phyloP scores from a whole-genome alignment of 2,888 invertebrate species.

The Julus scandinavius region DNA sequence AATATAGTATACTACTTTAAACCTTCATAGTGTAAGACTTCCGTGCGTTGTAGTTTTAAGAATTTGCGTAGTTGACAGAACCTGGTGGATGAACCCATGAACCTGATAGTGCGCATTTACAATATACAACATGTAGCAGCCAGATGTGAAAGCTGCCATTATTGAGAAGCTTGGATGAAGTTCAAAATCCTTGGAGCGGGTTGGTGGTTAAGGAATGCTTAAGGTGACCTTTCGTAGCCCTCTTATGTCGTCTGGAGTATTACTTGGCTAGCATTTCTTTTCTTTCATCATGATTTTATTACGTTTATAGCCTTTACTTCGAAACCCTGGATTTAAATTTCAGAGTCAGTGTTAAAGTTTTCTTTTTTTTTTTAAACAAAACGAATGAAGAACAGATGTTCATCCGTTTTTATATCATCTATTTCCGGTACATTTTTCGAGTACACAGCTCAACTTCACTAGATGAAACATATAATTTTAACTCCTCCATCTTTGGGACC shows the following conservation, averaged over 20 bases:
- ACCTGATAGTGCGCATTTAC: constrained; percentile 5
- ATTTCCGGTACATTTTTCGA: neutral
- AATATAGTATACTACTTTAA: too few relatives aligned
- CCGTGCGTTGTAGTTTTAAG: too few relatives aligned
- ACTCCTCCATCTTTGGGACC: neutral
- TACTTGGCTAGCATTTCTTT: neutral
- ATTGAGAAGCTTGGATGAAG: neutral
- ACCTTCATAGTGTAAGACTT: too few relatives aligned
- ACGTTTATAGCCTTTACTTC: constrained; percentile 9
- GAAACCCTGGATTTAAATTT: constrained; percentile 11
- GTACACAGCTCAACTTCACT: neutral
- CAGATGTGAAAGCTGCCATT: neutral
- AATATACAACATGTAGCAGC: neutral
- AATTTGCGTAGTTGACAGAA: neutral
- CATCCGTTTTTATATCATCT: neutral
- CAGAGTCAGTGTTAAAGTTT: neutral
- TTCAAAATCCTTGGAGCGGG: neutral
- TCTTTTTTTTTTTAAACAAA: neutral
- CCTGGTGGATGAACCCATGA: neutral
- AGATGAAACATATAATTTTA: neutral
- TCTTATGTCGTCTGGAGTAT: constrained; percentile 8
- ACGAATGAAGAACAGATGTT: constrained; percentile 26
- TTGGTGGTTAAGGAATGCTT: neutral
- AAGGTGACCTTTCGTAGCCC: constrained; percentile 17
- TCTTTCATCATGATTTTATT: neutral